Percentiles rank a stretch among this genome's conserved stretches.
These are phyloP conservation scores for Psephotus haematonotus DNA, from an alignment of 2,113 vertebrate species.

Conservation along the genomic window DNA sequence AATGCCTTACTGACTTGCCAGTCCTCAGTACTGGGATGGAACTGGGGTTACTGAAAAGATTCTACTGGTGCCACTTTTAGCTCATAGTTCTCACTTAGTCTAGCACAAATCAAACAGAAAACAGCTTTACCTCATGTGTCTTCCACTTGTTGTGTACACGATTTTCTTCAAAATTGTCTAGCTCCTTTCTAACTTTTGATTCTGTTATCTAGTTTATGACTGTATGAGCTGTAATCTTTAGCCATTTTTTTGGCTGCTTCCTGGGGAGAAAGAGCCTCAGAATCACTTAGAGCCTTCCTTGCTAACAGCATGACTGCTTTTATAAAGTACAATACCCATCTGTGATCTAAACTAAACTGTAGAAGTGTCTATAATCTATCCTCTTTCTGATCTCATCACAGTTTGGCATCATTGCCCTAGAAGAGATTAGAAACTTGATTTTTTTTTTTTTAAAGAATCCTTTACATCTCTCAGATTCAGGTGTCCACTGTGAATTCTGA, in stretches of 20 bases:
- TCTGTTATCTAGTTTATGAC: background rate
- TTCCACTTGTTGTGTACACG: background rate
- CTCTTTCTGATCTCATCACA: background rate
- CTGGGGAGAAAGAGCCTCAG: background rate
- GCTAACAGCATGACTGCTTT: background rate
- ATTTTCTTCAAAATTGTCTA: background rate
- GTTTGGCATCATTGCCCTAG: background rate
- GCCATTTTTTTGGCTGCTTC: background rate
- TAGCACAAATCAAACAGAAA: background rate
- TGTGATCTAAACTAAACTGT: background rate
- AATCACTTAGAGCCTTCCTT: constrained; percentile 6
- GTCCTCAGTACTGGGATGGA: background rate
- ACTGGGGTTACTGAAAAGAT: background rate
- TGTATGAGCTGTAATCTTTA: background rate
- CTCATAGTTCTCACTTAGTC: background rate
- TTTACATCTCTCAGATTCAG: background rate
- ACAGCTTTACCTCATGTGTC: background rate
- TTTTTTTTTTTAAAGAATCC: background rate
- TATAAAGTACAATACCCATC: background rate
- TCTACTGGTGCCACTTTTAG: background rate
- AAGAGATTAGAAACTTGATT: background rate
- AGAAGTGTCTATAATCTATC: background rate
- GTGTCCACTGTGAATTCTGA: background rate
- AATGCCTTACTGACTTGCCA: background rate
- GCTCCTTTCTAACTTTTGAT: background rate